Conservation (phyloP, 2,113 vertebrate species). For the Larimichthys crocea region DNA sequence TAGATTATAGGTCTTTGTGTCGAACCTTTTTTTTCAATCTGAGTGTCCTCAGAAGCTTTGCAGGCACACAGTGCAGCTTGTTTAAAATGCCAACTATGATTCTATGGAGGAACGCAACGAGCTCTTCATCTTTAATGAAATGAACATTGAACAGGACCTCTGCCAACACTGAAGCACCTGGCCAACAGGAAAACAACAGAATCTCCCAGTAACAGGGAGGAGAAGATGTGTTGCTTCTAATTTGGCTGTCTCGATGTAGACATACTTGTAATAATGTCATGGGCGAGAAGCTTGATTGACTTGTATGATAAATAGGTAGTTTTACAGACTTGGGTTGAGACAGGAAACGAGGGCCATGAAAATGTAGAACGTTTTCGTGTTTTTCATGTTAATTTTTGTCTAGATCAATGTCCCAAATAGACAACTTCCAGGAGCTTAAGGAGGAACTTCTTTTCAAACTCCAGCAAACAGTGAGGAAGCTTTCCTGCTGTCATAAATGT, state of each 20-base stretch:
- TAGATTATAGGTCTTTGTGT: background rate
- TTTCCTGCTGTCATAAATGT: slow-evolving; percentile 56
- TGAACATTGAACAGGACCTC: background rate
- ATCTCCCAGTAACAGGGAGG: background rate
- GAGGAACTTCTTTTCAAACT: slow-evolving; percentile 35
- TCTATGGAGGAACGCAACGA: background rate
- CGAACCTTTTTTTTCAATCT: background rate
- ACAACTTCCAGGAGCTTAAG: background rate
- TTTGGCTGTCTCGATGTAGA: background rate
- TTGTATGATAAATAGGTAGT: background rate
- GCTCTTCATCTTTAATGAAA: background rate
- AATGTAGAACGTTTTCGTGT: background rate
- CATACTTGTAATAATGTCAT: background rate
- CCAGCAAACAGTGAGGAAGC: slow-evolving; percentile 17
- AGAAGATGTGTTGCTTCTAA: background rate
- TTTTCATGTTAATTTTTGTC: background rate
- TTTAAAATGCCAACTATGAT: background rate
- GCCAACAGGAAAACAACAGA: background rate
- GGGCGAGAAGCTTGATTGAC: background rate
- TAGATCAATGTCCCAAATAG: background rate
- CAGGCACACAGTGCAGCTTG: background rate
- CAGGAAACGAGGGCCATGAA: background rate
- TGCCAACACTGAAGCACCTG: background rate
- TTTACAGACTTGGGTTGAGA: background rate
- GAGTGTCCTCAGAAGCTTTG: background rate